These are phyloP conservation scores for Psettodes erumei DNA, from an alignment of 2,113 vertebrate species.

Conservation along the genomic window DNA sequence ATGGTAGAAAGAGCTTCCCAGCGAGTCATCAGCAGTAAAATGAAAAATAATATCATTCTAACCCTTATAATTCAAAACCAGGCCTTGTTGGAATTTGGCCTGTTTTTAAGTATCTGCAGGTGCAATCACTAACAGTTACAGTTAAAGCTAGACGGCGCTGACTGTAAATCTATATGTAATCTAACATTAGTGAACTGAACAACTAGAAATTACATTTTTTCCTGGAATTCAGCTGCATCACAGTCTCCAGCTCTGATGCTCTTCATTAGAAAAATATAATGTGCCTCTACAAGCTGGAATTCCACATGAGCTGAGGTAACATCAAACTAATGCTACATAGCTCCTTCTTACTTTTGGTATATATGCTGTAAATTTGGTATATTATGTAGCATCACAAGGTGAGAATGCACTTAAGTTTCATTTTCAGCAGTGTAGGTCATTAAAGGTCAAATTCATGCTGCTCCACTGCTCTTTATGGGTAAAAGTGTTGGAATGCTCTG, in stretches of 20 bases:
- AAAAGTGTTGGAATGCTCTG: not conserved
- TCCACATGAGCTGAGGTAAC: not conserved
- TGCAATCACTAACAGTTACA: not conserved
- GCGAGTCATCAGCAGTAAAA: not conserved
- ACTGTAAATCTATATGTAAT: not conserved
- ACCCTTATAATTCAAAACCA: not conserved
- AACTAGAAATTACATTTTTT: not conserved
- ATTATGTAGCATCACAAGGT: not conserved
- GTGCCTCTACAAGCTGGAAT: not conserved
- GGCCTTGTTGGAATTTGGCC: not conserved
- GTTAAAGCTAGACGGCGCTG: not conserved
- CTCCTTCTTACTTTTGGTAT: not conserved
- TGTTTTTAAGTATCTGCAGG: not conserved
- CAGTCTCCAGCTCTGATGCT: not conserved
- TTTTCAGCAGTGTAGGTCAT: not conserved
- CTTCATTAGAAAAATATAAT: not conserved
- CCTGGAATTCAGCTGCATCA: not conserved
- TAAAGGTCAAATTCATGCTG: not conserved
- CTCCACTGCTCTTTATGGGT: not conserved
- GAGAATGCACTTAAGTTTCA: conserved; percentile 42
- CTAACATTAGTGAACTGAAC: not conserved
- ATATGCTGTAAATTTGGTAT: no score
- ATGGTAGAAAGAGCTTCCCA: not conserved
- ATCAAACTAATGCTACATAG: not conserved
- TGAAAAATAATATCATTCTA: not conserved